These are phyloP conservation scores for Setophaga coronata DNA, from an alignment of 2,113 vertebrate species.

Conservation along the genomic window DNA sequence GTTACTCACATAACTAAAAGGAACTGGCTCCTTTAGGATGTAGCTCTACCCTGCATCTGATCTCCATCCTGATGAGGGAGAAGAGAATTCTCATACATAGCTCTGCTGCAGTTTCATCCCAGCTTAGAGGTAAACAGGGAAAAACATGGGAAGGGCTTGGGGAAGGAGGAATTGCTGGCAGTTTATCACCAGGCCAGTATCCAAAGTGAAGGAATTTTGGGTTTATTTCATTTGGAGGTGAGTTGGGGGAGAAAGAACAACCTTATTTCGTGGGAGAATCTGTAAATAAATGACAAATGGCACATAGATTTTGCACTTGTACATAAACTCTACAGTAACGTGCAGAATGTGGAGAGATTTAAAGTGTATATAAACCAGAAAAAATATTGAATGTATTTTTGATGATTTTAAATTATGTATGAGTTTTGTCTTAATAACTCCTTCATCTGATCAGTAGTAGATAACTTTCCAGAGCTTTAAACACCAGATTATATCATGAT, in stretches of 20 bases:
- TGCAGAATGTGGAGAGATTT: constrained; percentile 46
- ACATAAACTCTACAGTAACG: constrained; percentile 50
- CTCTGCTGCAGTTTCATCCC: constrained; percentile 29
- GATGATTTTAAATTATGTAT: constrained; percentile 56
- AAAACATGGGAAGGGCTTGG: neutral
- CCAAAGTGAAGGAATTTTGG: neutral
- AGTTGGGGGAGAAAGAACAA: neutral
- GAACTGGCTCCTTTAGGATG: neutral
- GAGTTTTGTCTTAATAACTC: constrained; percentile 53
- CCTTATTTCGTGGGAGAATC: constrained; percentile 26
- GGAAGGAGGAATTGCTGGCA: neutral
- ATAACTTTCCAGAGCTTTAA: constrained; percentile 28
- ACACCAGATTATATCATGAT: neutral
- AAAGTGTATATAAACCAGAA: constrained; percentile 61
- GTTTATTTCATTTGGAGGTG: neutral
- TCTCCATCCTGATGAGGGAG: neutral
- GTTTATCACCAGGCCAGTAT: neutral
- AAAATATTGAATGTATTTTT: constrained; percentile 66
- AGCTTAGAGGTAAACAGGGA: neutral
- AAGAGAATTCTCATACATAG: neutral
- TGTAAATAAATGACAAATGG: constrained; percentile 50
- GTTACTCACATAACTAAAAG: neutral
- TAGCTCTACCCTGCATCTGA: neutral
- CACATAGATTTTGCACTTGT: constrained; percentile 58
- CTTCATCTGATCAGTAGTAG: constrained; percentile 49